A percentile compares a stretch with the other conserved stretches of the same genome.
These are phyloP conservation scores for Tryphoninae sp. DNA, from an alignment of 2,888 invertebrate species.

Conservation along the genomic window DNA sequence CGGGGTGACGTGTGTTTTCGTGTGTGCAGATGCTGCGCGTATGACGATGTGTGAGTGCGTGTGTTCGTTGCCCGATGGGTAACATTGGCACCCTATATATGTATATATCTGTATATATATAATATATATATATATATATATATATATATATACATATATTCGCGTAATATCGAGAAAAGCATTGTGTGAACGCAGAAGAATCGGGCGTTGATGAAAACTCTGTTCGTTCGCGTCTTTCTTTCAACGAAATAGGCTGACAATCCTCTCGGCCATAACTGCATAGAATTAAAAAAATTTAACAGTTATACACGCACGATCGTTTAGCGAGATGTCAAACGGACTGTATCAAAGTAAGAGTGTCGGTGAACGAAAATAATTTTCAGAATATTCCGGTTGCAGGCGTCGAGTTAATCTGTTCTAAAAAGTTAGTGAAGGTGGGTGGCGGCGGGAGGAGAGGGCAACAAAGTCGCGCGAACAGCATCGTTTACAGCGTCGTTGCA, in stretches of 20 bases:
- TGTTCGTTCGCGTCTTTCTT: too few relatives aligned
- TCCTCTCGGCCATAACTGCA: too few relatives aligned
- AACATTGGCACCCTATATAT: constrained; percentile 19
- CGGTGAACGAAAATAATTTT: neutral
- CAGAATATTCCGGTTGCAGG: neutral
- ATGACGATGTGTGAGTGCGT: neutral
- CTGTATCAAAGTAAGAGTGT: neutral
- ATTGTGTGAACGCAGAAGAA: too few relatives aligned
- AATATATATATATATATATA: neutral
- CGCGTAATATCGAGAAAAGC: neutral
- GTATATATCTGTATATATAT: neutral
- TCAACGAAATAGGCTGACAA: too few relatives aligned
- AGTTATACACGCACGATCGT: too few relatives aligned
- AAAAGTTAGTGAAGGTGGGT: neutral
- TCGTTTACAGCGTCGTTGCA: neutral
- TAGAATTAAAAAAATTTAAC: too few relatives aligned
- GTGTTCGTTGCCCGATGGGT: neutral
- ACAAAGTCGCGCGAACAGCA: neutral
- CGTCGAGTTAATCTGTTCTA: neutral
- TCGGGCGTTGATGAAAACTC: too few relatives aligned
- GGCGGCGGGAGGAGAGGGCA: neutral
- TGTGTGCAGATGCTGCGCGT: neutral
- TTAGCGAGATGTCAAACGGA: too few relatives aligned
- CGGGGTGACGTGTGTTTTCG: constrained; percentile 61
- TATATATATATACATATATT: neutral